phyloP scores from a whole-genome alignment of 92 coral and sea anemone species.

The Metridium senile region DNA sequence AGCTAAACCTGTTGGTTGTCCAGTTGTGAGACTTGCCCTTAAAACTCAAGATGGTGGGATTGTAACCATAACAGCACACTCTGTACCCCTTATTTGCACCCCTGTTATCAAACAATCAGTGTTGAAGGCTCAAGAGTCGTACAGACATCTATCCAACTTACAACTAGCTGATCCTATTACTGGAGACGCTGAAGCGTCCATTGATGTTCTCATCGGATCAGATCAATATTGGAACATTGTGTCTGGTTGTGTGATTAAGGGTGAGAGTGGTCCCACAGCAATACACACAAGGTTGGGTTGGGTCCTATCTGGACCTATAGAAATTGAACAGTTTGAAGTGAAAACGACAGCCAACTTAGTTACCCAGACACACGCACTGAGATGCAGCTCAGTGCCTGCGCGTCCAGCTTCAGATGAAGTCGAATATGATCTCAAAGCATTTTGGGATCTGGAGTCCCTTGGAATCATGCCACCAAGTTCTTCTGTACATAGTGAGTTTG shows the following conservation, averaged over 20 bases:
- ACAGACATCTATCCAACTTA: conserved; percentile 45
- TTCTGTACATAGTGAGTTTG: conserved; percentile 40
- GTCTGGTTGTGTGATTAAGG: conserved; percentile 47
- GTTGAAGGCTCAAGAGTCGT: conserved; percentile 29
- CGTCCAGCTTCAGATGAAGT: neutral
- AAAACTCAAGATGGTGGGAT: conserved; percentile 26
- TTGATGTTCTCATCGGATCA: conserved; percentile 66
- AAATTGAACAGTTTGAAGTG: neutral
- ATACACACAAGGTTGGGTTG: conserved; percentile 53
- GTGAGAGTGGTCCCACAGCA: conserved; percentile 56
- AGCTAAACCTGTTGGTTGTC: conserved; percentile 37
- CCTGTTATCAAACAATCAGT: conserved; percentile 50
- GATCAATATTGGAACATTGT: conserved; percentile 67
- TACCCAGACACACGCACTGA: neutral
- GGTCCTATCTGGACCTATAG: conserved; percentile 64
- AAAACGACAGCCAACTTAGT: no score
- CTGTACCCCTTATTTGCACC: conserved; percentile 57
- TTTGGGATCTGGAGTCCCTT: conserved; percentile 50
- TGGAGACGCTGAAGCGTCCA: conserved; percentile 30
- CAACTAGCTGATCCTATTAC: conserved; percentile 44
- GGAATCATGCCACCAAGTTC: conserved; percentile 37
- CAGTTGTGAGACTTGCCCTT: conserved; percentile 41
- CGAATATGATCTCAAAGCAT: conserved; percentile 14
- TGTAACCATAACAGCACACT: conserved; percentile 44
- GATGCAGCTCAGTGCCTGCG: neutral